phyloP scores from a whole-genome alignment of 2,888 invertebrate species.

The Tetropium fuscum region DNA sequence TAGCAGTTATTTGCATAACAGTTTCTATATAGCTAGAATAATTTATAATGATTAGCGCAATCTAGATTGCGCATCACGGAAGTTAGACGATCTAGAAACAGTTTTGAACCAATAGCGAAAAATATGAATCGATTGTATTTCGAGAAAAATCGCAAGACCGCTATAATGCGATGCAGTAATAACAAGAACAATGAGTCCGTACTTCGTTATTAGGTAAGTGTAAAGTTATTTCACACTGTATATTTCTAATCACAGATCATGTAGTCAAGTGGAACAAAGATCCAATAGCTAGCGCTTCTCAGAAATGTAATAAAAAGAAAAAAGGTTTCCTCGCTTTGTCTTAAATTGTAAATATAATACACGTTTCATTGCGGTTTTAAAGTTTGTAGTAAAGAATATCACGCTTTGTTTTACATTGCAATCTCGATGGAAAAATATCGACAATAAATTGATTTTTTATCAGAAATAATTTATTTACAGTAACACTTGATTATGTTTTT shows the following conservation, averaged over 20 bases:
- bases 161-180: conserved; percentile 18
- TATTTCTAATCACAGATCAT: conserved; percentile 56
- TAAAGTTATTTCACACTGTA: conserved; percentile 46
- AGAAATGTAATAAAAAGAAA: conserved; percentile 48
- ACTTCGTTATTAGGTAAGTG: conserved; percentile 24
- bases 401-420: conserved; percentile 46
- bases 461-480: conserved; percentile 27
- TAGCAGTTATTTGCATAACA: conserved; percentile 39
- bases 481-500: conserved; percentile 30
- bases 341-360: conserved; percentile 58
- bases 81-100: conserved; percentile 34
- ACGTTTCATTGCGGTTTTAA: conserved; percentile 58
- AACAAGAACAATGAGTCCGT: conserved; percentile 31
- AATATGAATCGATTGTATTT: conserved; percentile 22
- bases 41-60: conserved; percentile 43
- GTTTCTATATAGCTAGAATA: conserved; percentile 40
- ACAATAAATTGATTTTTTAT: conserved; percentile 27
- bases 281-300: conserved; percentile 43
- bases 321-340: conserved; percentile 53
- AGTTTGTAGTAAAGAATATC: conserved; percentile 51
- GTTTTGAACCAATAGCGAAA: conserved; percentile 14
- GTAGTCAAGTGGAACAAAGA: conserved; percentile 57
- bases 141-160: conserved; percentile 14
- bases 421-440: conserved; percentile 17
- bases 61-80: conserved; percentile 40